phyloP scores from a whole-genome alignment of 2,113 vertebrate genomes.

The Drymodes brunneopygia region DNA sequence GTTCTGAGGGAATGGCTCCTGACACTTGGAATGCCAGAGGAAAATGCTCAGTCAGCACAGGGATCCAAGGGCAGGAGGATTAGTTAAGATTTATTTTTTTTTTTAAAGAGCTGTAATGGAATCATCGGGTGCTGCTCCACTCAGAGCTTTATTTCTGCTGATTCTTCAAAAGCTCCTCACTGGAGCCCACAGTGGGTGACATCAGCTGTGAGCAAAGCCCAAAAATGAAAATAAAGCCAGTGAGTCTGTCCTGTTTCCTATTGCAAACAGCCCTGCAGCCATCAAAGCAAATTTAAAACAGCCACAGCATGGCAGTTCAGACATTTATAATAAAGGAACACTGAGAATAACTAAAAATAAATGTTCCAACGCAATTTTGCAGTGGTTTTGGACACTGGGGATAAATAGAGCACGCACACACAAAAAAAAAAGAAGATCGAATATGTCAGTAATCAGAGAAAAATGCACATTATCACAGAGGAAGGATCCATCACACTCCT shows the following conservation, averaged over 20 bases:
- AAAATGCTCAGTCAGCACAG: constrained; percentile 8
- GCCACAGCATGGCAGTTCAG: background rate
- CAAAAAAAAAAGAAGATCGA: background rate
- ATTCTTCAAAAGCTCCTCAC: background rate
- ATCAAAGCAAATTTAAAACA: background rate
- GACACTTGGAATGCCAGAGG: background rate
- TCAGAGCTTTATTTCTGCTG: background rate
- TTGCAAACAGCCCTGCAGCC: background rate
- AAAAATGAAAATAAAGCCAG: background rate
- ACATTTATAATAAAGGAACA: background rate
- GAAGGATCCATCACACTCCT: background rate
- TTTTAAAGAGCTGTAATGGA: background rate
- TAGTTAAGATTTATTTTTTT: background rate
- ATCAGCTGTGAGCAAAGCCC: background rate
- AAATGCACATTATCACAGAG: background rate
- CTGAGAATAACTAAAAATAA: background rate
- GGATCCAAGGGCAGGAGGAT: background rate
- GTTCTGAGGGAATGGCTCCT: background rate
- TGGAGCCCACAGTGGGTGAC: background rate
- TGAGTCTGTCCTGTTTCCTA: background rate
- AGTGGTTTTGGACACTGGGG: background rate
- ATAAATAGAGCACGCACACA: background rate
- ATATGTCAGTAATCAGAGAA: background rate
- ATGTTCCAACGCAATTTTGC: background rate
- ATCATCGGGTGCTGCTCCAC: background rate